Percentiles rank a stretch among this genome's conserved stretches.
Evolutionary conservation across 1,140 invertebrate genomes (phyloP).

Genomic region (Drosophila gunungcola): DNA sequence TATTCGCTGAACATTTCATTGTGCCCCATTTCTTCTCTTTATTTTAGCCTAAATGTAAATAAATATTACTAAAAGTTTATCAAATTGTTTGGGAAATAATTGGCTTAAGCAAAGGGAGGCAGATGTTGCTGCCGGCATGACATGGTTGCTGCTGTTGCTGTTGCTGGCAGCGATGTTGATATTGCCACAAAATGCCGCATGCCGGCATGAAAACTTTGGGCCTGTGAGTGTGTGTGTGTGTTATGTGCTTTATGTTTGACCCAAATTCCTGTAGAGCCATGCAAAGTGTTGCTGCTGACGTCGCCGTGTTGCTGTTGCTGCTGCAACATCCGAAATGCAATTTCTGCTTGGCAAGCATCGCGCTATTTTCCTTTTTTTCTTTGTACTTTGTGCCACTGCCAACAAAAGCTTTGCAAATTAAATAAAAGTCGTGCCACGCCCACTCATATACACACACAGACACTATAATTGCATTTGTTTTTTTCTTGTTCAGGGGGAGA

Average conservation of each 20-base stretch:
- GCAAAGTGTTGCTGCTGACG: constrained; percentile 55
- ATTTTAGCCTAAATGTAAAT: constrained; percentile 2
- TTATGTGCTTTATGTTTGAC: constrained; percentile 59
- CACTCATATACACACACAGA: constrained; percentile 37
- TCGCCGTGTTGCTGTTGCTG: constrained; percentile 14
- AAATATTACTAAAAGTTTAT: constrained; percentile 29
- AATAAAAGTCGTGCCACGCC: constrained; percentile 62
- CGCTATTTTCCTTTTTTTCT: constrained; percentile 41
- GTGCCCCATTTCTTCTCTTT: not conserved
- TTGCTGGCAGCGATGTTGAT: constrained; percentile 32
- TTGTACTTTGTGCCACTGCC: constrained; percentile 54
- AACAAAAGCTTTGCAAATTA: constrained; percentile 67
- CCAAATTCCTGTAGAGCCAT: constrained; percentile 56
- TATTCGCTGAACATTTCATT: not conserved
- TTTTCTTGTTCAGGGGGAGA: constrained; percentile 10
- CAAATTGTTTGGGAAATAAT: constrained; percentile 42
- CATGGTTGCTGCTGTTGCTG: constrained; percentile 6
- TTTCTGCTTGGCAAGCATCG: constrained; percentile 50
- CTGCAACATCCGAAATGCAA: constrained; percentile 65
- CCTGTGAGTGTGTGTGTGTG: constrained; percentile 28
- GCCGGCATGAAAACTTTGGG: constrained; percentile 51
- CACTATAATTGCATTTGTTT: constrained; percentile 51
- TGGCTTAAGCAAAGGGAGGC: constrained; percentile 30
- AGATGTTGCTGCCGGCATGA: constrained; percentile 33
- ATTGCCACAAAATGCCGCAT: constrained; percentile 67